Evolutionary conservation across 2,888 invertebrate species (phyloP), one percentile per base, ranked within the genome.

Genomic region (Cordilura impudica): DNA sequence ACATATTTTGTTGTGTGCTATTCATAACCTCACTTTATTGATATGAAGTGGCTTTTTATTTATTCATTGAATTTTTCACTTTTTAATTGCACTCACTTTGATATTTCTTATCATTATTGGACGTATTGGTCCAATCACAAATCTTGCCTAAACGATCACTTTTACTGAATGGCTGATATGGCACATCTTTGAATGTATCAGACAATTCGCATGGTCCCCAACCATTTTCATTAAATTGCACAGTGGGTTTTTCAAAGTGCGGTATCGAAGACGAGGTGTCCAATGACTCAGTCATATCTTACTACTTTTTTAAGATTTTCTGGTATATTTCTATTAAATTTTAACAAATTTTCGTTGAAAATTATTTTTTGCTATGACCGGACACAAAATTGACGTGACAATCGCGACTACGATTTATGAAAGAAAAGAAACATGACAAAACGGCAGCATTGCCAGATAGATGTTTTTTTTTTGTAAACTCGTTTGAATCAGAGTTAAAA

Each of bases 151-250:
- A 92, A 84, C 98, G 94, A 90, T 99, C 99, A 79, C 97, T 97
- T 91, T 99, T 99, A 84, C 98, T 98, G 90, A 98, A 99, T 45
- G 98, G 98, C 91, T 99, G 99, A 91, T 99, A 99, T 8, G 99
- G 99, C 83, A 89, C 87, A 81, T 88, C 89, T 80, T 88, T 83
- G 90, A 97, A 98, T 87, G 97, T 96, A 77, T 97, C 97, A 66
- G 98, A 97, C 90, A 98, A 92, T 89, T 96, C 96, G 90, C 95
- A 96, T 51, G 99, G 99, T 12, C 99, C 99, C 99, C 99, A 99
- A 88, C 99, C 99, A 73, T 84, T 84, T 73, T 88, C 88, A 63
- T 90, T 90, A 81, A 88, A 89, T 74, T 90, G 88, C 26, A 89
- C 85, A 0, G 81, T 81, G 0, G 90, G 90, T 81, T 88, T 88